A percentile compares a stretch with the other conserved stretches of the same genome.
phyloP scores from a whole-genome alignment of 1,140 invertebrate genomes.

The Drosophila ironensis region DNA sequence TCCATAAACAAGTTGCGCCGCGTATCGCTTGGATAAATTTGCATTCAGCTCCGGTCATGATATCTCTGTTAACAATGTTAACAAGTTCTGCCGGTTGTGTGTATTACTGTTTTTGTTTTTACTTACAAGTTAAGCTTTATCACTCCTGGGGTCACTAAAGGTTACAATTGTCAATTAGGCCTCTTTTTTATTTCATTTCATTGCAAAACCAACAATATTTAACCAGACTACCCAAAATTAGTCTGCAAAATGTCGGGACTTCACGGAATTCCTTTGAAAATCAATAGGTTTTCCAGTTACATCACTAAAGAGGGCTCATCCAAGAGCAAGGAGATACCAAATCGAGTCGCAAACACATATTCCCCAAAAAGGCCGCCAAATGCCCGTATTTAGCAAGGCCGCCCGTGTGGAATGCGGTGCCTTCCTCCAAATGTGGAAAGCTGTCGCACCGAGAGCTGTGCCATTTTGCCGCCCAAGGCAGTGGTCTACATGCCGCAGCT shows the following conservation, averaged over 20 bases:
- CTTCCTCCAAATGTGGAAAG: neutral
- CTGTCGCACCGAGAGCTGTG: slow-evolving; percentile 7
- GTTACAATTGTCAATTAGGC: no score
- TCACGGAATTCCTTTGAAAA: no score
- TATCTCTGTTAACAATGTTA: slow-evolving; percentile 57
- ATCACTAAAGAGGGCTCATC: slow-evolving; percentile 1
- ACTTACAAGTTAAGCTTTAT: slow-evolving; percentile 54
- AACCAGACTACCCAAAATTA: no score
- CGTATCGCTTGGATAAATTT: slow-evolving; percentile 67
- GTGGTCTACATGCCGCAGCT: slow-evolving; percentile 47
- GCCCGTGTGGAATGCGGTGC: slow-evolving; percentile 28
- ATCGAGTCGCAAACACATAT: neutral
- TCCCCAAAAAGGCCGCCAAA: slow-evolving; percentile 1
- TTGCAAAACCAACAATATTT: no score
- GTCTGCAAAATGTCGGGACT: neutral
- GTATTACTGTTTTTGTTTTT: no score
- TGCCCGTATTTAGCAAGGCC: slow-evolving; percentile 46
- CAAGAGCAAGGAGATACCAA: neutral
- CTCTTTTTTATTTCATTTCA: no score
- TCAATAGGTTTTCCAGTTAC: neutral
- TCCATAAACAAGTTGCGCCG: slow-evolving; percentile 58
- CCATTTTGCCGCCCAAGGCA: slow-evolving; percentile 44
- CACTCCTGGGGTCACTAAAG: slow-evolving; percentile 13
- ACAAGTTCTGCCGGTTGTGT: slow-evolving; percentile 33
- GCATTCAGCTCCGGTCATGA: slow-evolving; percentile 52